These are phyloP conservation scores for Cochlearius cochlearius DNA, from an alignment of 2,113 vertebrate genomes.

Conservation along the genomic window DNA sequence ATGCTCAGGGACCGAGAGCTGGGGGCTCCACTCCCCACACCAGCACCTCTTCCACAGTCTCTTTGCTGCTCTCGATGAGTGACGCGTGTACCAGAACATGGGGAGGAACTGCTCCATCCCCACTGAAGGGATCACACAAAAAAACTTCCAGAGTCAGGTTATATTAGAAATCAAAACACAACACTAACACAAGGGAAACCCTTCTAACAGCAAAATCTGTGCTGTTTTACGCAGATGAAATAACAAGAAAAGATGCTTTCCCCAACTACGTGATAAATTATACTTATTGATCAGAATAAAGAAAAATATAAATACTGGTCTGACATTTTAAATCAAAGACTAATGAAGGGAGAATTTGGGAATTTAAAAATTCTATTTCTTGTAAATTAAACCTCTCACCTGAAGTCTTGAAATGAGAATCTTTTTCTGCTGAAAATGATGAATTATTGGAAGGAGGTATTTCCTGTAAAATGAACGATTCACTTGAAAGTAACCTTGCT, in stretches of 20 bases:
- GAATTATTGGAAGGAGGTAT: not conserved
- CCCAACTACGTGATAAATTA: not conserved
- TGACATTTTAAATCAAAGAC: not conserved
- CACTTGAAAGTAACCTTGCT: not conserved
- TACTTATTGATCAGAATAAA: not conserved
- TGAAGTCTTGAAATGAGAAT: not conserved
- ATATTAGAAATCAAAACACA: not conserved
- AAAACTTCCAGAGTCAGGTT: not conserved
- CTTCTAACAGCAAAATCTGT: not conserved
- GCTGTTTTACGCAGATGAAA: not conserved
- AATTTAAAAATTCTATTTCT: not conserved
- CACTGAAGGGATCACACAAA: not conserved
- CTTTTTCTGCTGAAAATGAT: not conserved
- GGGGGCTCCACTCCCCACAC: not conserved
- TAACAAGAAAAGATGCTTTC: not conserved
- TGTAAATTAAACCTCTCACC: not conserved
- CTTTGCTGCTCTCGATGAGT: not conserved
- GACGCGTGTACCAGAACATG: accelerated
- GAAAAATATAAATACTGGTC: not conserved
- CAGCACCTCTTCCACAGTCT: not conserved
- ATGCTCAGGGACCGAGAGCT: accelerated
- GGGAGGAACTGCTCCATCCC: not conserved
- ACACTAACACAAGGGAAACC: not conserved
- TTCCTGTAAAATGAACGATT: not conserved
- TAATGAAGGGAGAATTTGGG: not conserved